A percentile compares a stretch with the other conserved stretches of the same genome.
phyloP scores from a whole-genome alignment of 23 tunicate genomes.

The Aplidium turbinatum region DNA sequence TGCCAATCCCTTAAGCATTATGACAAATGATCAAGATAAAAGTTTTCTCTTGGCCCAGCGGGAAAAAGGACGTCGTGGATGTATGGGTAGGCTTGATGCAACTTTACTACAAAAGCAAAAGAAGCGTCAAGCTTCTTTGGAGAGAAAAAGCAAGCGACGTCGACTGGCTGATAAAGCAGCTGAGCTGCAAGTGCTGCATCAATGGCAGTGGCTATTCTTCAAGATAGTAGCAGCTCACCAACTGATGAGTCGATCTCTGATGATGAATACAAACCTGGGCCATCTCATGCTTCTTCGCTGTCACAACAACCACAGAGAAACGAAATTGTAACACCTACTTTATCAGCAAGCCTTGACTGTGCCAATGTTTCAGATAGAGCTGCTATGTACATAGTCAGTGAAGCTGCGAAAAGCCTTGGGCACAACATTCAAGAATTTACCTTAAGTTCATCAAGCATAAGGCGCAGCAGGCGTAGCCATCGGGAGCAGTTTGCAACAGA shows the following conservation, averaged over 20 bases:
- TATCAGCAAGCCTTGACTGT: not conserved
- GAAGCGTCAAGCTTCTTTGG: not conserved
- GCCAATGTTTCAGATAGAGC: constrained; percentile 4
- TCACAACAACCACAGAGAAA: not conserved
- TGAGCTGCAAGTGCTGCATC: too few relatives aligned
- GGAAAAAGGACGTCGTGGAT: not conserved
- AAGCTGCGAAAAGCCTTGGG: constrained; percentile 20
- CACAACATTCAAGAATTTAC: not conserved
- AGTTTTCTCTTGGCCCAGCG: constrained; percentile 10
- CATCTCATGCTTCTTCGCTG: constrained; percentile 4
- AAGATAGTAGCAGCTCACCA: not conserved
- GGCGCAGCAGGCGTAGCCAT: not conserved
- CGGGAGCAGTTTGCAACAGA: not conserved
- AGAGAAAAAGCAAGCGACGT: not conserved
- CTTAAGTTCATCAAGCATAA: not conserved
- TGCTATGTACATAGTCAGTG: constrained; percentile 7
- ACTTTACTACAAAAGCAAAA: not conserved
- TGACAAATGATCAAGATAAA: constrained; percentile 15
- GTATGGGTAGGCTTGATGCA: constrained; percentile 8
- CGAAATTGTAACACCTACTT: constrained; percentile 1
- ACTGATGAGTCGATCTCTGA: not conserved
- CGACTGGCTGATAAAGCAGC: constrained; percentile 1
- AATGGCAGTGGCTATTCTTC: not conserved
- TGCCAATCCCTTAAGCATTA: not conserved
- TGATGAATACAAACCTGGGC: not conserved